phyloP scores from a whole-genome alignment of 2,797 vertebrate species.

The Notamacropus eugenii region DNA sequence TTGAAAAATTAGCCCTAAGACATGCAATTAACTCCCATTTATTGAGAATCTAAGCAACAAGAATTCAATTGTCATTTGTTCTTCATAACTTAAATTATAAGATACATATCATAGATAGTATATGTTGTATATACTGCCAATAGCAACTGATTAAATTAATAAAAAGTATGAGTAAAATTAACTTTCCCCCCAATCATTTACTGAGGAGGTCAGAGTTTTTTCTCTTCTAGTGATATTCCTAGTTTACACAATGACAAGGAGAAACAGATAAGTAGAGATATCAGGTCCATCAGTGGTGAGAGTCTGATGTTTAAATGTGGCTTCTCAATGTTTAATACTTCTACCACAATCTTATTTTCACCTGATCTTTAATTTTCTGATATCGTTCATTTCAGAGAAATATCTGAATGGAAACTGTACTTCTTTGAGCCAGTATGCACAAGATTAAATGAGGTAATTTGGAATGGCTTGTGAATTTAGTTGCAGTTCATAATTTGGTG shows the following conservation, averaged over 20 bases:
- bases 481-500: background rate
- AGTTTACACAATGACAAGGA: background rate
- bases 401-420: background rate
- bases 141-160: background rate
- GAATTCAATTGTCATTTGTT: background rate
- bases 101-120: background rate
- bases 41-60: background rate
- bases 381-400: background rate
- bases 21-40: background rate
- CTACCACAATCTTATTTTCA: background rate
- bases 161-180: background rate
- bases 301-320: background rate
- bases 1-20: background rate
- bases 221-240: background rate
- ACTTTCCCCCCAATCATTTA: background rate
- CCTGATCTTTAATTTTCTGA: background rate
- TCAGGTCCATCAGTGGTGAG: background rate
- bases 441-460: background rate
- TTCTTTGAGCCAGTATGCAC: background rate
- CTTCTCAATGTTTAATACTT: background rate
- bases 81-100: background rate
- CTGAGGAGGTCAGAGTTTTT: background rate
- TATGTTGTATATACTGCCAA: background rate
- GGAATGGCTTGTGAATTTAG: background rate
- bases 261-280: background rate